Evolutionary conservation across 2,888 invertebrate species (phyloP).

Genomic region (Euproctis similis): DNA sequence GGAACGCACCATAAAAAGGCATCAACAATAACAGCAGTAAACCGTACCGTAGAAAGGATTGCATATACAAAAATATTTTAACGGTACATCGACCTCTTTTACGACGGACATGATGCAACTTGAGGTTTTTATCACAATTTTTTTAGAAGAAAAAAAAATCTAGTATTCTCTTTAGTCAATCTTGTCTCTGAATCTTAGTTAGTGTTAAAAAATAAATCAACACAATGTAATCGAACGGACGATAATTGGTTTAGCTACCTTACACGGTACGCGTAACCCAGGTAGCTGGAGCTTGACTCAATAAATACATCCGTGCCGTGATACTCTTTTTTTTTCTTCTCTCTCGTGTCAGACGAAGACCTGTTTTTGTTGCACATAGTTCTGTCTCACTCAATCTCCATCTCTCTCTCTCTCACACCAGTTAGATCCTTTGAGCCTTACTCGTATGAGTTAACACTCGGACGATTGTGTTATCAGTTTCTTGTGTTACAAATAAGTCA

Average conservation of each 20-base stretch:
- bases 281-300: conserved; percentile 35
- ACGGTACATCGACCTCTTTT: conserved; percentile 17
- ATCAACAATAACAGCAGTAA: conserved; percentile 21
- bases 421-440: conserved; percentile 23
- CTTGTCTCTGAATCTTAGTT: too few species aligned
- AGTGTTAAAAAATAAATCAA: conserved; percentile 3
- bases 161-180: neutral
- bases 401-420: conserved; percentile 26
- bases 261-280: conserved; percentile 38
- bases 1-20: conserved; percentile 12
- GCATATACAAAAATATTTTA: conserved; percentile 11
- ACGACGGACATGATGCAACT: neutral
- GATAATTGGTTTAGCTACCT: conserved; percentile 20
- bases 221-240: conserved; percentile 7
- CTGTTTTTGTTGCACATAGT: conserved; percentile 36
- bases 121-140: too few species aligned
- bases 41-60: conserved; percentile 6
- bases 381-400: too few species aligned
- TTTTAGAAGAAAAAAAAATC: neutral
- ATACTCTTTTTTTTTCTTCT: conserved; percentile 14
- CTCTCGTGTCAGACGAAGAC: conserved; percentile 29
- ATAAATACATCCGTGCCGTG: conserved; percentile 22
- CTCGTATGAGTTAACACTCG: conserved; percentile 23
- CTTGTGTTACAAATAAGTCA: too few species aligned
- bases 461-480: conserved; percentile 11